Evolutionary conservation across 1,140 invertebrate species (phyloP).

Genomic region (Homalodisca vitripennis): DNA sequence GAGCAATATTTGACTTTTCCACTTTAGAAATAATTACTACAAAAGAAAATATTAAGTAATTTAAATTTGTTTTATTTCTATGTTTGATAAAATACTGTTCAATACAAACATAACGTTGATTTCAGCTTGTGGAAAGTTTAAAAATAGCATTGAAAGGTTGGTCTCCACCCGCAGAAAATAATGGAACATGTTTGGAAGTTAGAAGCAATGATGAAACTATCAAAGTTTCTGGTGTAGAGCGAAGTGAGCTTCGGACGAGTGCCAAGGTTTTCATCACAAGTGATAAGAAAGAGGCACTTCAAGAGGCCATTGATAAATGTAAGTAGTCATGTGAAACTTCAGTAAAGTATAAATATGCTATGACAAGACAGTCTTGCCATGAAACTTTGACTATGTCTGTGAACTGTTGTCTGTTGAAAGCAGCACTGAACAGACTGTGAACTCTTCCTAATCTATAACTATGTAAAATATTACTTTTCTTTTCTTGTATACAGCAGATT

Average conservation of each 20-base stretch:
- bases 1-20: no score
- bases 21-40: no score
- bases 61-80: no score
- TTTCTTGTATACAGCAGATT: no score
- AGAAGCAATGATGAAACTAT: constrained; percentile 30
- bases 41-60: no score
- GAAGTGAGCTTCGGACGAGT: constrained; percentile 58
- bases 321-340: no score
- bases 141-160: constrained; percentile 61
- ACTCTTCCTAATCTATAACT: neutral
- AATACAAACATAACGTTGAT: neutral
- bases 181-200: constrained; percentile 30
- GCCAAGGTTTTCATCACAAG: constrained; percentile 58
- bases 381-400: constrained; percentile 4
- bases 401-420: constrained; percentile 30
- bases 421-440: neutral
- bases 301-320: constrained; percentile 54
- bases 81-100: neutral
- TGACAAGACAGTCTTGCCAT: no score
- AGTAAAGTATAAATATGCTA: no score
- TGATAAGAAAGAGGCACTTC: constrained; percentile 48
- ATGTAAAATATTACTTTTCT: neutral
- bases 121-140: constrained; percentile 69
- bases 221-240: constrained; percentile 45
- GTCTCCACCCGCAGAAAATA: constrained; percentile 42